Conservation (phyloP, 2,113 vertebrate genomes). For the human region GRCh38 chr18:57033001-57033500, state of each 20-base stretch:
- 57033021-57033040: background rate
- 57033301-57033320: background rate
- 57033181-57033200: background rate
- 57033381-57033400: conserved; percentile 6
- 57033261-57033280: background rate
- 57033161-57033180: background rate
- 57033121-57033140: background rate
- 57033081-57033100: background rate
- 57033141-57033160: background rate
- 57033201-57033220: background rate
- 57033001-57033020: background rate
- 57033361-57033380: background rate
- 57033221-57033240: background rate
- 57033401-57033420: background rate
- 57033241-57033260: background rate
- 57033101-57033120: background rate
- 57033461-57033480: background rate
- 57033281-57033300: background rate
- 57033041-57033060: background rate
- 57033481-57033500: background rate
- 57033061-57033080: background rate
- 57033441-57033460: background rate
- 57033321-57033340: background rate
- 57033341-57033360: background rate
- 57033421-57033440: background rate